A percentile compares a stretch with the other conserved stretches of the same genome.
phyloP scores from a whole-genome alignment of 1,140 invertebrate genomes.

The Hyposmocoma kahamanoa region DNA sequence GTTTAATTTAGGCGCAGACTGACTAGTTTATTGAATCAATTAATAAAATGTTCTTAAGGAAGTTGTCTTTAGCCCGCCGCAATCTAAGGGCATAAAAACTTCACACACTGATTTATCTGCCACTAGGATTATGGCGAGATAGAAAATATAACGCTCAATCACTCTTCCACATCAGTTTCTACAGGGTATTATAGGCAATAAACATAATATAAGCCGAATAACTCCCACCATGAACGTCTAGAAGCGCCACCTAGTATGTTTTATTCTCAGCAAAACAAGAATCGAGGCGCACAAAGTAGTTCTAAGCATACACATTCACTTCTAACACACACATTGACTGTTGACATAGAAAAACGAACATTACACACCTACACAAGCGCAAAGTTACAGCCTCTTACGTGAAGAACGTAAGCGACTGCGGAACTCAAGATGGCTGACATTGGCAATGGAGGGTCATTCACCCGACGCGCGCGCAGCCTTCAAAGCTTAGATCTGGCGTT shows the following conservation, averaged over 20 bases:
- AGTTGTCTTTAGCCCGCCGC: too few relatives aligned
- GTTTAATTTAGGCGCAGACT: too few relatives aligned
- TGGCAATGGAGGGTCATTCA: slow-evolving; percentile 67
- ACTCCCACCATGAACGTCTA: too few relatives aligned
- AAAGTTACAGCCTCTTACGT: slow-evolving; percentile 68
- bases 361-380: slow-evolving; percentile 53
- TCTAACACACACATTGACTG: slow-evolving; percentile 35
- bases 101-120: too few relatives aligned
- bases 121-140: too few relatives aligned
- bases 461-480: slow-evolving; percentile 61
- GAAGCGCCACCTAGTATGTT: slow-evolving; percentile 43
- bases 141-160: too few relatives aligned
- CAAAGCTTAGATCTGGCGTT: slow-evolving; percentile 69
- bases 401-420: slow-evolving; percentile 68
- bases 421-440: slow-evolving; percentile 72
- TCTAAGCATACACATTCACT: slow-evolving; percentile 33
- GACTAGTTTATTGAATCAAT: too few relatives aligned
- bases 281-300: neutral
- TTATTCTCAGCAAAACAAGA: slow-evolving; percentile 21
- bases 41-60: too few relatives aligned
- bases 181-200: too few relatives aligned
- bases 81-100: too few relatives aligned
- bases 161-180: too few relatives aligned
- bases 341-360: slow-evolving; percentile 64
- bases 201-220: too few relatives aligned